Evolutionary conservation across 2,113 vertebrate species (phyloP).

Genomic region (Pteropus alecto): DNA sequence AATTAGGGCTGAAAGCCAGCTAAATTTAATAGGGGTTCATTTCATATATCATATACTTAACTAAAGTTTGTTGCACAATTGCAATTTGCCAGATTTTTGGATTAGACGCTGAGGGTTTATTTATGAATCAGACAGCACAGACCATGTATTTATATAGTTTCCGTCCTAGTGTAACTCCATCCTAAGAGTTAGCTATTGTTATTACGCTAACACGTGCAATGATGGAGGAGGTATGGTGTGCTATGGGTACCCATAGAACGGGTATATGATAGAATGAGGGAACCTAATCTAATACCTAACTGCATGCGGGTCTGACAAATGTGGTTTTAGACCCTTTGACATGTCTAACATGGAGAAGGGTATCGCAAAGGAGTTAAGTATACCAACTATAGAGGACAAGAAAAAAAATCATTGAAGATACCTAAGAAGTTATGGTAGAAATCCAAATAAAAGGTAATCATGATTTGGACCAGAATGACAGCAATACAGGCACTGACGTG

Average conservation of each 20-base stretch:
- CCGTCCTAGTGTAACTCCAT: neutral
- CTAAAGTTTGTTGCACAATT: neutral
- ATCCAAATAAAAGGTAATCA: neutral
- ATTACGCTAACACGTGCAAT: neutral
- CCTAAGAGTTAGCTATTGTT: neutral
- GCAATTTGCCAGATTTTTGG: neutral
- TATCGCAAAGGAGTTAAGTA: neutral
- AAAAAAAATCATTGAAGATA: neutral
- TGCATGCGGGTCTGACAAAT: neutral
- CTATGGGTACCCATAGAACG: neutral
- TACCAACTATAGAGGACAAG: neutral
- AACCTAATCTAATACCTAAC: neutral
- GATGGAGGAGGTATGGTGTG: neutral
- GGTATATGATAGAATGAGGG: neutral
- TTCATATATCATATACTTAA: neutral
- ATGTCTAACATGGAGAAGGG: neutral
- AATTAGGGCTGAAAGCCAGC: slow-evolving; percentile 2
- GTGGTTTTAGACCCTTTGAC: neutral
- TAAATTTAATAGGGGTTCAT: neutral
- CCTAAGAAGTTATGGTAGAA: neutral
- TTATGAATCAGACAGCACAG: neutral
- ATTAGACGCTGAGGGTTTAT: neutral
- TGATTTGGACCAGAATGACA: neutral
- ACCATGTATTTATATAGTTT: neutral
- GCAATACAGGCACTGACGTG: neutral